These are phyloP conservation scores for Porites australiensis DNA, from an alignment of 64 coral and sea anemone species.

Conservation along the genomic window DNA sequence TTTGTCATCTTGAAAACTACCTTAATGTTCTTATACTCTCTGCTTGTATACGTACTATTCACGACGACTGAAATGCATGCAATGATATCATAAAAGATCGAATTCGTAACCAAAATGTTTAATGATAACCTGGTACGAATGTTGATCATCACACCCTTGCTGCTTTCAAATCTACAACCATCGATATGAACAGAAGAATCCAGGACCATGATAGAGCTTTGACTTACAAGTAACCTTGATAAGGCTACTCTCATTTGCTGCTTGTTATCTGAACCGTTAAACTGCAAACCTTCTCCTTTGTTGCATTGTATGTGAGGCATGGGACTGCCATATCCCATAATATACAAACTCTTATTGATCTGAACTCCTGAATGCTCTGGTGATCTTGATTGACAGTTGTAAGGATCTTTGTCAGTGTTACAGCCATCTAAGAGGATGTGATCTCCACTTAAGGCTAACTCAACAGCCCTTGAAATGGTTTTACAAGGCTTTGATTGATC, in stretches of 20 bases:
- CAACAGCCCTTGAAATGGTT: slow-evolving; percentile 60
- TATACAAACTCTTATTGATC: slow-evolving; percentile 54
- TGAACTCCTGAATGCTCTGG: slow-evolving; percentile 63
- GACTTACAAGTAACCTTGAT: background rate
- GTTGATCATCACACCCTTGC: background rate
- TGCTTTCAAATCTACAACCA: slow-evolving; percentile 10
- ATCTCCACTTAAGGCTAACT: slow-evolving; percentile 10
- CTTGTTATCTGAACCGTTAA: slow-evolving; percentile 18
- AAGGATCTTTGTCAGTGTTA: slow-evolving; percentile 53
- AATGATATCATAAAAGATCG: slow-evolving; percentile 4
- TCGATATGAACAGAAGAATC: slow-evolving; percentile 32
- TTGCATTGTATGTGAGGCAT: slow-evolving; percentile 46
- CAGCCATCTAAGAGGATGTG: slow-evolving; percentile 64
- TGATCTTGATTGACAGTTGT: slow-evolving; percentile 36
- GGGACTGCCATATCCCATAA: slow-evolving; percentile 52
- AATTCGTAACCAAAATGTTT: slow-evolving; percentile 17
- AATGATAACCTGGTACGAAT: background rate
- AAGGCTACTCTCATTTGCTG: slow-evolving; percentile 10
- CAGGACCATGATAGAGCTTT: background rate
- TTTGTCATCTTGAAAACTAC: background rate
- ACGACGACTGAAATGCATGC: slow-evolving; percentile 43
- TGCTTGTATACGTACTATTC: background rate
- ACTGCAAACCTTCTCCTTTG: slow-evolving; percentile 29
- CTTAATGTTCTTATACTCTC: background rate
- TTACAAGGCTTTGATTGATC: slow-evolving; percentile 60